Evolutionary conservation across 1,140 invertebrate species (phyloP).

Genomic region (Cotesia glomerata): DNA sequence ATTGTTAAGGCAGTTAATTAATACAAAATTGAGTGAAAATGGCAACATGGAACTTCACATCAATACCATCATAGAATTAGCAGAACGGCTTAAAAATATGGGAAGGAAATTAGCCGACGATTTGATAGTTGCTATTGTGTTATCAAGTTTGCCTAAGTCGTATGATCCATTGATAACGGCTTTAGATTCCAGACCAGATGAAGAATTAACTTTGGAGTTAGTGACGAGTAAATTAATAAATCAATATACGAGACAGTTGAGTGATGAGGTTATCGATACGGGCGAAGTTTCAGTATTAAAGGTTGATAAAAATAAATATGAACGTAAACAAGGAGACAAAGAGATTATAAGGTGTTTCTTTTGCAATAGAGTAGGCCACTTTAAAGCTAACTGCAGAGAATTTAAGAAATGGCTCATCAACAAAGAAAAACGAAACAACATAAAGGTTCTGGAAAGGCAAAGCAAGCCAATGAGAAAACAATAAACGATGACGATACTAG

Average conservation of each 20-base stretch:
- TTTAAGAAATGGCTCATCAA: background rate
- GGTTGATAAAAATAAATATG: background rate
- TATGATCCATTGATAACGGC: background rate
- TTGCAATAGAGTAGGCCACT: background rate
- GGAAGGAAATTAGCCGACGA: background rate
- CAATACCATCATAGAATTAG: background rate
- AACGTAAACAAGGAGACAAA: background rate
- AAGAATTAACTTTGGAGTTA: background rate
- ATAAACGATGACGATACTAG: background rate
- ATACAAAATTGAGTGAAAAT: background rate
- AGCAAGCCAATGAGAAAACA: too few relatives aligned
- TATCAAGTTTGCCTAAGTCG: background rate
- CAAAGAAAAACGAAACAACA: background rate
- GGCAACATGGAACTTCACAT: background rate
- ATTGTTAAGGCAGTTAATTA: background rate
- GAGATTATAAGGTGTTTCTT: background rate
- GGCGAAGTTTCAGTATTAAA: background rate
- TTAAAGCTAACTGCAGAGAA: background rate
- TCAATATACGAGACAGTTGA: background rate
- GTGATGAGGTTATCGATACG: background rate
- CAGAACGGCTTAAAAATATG: conserved; percentile 2
- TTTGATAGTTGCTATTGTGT: background rate
- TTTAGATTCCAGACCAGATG: conserved; percentile 10
- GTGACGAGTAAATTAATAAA: background rate
- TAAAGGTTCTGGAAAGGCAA: background rate